phyloP scores from a whole-genome alignment of 2,113 vertebrate genomes.

The Hydrolagus affinis region DNA sequence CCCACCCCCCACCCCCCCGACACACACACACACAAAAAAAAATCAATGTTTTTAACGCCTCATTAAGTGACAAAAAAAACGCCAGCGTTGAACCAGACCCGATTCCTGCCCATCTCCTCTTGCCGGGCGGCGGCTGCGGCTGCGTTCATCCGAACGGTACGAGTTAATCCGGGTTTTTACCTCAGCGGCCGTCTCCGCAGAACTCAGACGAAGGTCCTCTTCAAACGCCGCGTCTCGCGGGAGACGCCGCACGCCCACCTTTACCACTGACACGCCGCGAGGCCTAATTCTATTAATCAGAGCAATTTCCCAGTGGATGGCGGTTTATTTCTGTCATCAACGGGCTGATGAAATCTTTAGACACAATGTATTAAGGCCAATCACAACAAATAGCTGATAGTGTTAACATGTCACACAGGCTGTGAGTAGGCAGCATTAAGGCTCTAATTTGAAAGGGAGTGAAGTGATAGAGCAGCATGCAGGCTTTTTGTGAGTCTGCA shows the following conservation, averaged over 20 bases:
- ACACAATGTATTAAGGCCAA: constrained; percentile 66
- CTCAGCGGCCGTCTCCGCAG: constrained; percentile 28
- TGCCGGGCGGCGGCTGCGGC: no score
- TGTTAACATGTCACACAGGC: constrained; percentile 77
- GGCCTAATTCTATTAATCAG: constrained; percentile 68
- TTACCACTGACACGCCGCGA: constrained; percentile 56
- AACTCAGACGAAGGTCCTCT: constrained; percentile 37
- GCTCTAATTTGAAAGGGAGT: constrained; percentile 82
- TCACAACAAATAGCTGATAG: constrained; percentile 66
- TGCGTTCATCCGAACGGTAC: no score
- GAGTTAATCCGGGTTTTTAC: constrained; percentile 34
- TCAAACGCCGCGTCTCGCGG: constrained; percentile 47
- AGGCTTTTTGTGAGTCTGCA: constrained; percentile 80
- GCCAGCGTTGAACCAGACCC: no score
- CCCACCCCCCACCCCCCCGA: no score
- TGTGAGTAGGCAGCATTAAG: constrained; percentile 68
- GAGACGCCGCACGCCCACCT: constrained; percentile 47
- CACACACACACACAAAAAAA: no score
- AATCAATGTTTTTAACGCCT: no score
- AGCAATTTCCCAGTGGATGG: constrained; percentile 75
- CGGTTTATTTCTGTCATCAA: constrained; percentile 79
- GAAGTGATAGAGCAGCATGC: constrained; percentile 73
- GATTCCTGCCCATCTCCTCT: no score
- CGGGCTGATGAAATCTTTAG: constrained; percentile 81
- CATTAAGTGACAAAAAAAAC: no score